A percentile compares a stretch with the other conserved stretches of the same genome.
phyloP scores from a whole-genome alignment of 2,888 invertebrate genomes.

The Timema podura region DNA sequence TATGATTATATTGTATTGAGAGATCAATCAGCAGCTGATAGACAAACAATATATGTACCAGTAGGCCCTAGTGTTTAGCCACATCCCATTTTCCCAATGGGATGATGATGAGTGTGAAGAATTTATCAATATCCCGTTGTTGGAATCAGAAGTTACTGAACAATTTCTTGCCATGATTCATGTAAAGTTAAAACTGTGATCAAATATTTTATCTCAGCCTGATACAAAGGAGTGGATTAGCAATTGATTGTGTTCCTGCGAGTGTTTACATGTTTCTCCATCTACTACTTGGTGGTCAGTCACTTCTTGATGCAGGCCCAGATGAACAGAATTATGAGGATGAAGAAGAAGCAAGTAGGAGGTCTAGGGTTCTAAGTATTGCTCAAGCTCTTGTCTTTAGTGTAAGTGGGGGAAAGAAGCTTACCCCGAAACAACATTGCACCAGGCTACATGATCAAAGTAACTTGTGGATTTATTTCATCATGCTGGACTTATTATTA shows the following conservation, averaged over 20 bases:
- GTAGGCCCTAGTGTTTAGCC: slow-evolving; percentile 1
- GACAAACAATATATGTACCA: not conserved
- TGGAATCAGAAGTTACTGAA: slow-evolving; percentile 1
- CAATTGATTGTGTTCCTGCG: slow-evolving; percentile 1
- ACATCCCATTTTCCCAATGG: not conserved
- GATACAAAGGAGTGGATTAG: too few relatives aligned
- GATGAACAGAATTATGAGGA: slow-evolving; percentile 9
- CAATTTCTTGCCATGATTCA: not conserved
- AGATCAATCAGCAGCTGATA: not conserved
- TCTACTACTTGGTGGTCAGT: slow-evolving; percentile 16
- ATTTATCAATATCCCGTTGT: not conserved
- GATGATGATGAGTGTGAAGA: too few relatives aligned
- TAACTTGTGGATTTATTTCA: slow-evolving; percentile 18
- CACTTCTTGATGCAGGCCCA: slow-evolving; percentile 1
- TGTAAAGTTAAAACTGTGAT: not conserved
- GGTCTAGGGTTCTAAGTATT: slow-evolving; percentile 17
- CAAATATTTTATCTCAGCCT: slow-evolving; percentile 4
- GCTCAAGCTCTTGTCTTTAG: slow-evolving; percentile 15
- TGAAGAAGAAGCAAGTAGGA: slow-evolving; percentile 13
- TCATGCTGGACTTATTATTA: slow-evolving; percentile 18
- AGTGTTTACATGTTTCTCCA: slow-evolving; percentile 15
- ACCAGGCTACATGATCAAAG: slow-evolving; percentile 20
- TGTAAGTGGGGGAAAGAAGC: slow-evolving; percentile 15
- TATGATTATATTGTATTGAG: not conserved
- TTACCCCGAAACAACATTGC: slow-evolving; percentile 19